Percentiles rank a stretch among this genome's conserved stretches.
Evolutionary conservation across 2,888 invertebrate genomes (phyloP).

Genomic region (Pterobdella sp.): DNA sequence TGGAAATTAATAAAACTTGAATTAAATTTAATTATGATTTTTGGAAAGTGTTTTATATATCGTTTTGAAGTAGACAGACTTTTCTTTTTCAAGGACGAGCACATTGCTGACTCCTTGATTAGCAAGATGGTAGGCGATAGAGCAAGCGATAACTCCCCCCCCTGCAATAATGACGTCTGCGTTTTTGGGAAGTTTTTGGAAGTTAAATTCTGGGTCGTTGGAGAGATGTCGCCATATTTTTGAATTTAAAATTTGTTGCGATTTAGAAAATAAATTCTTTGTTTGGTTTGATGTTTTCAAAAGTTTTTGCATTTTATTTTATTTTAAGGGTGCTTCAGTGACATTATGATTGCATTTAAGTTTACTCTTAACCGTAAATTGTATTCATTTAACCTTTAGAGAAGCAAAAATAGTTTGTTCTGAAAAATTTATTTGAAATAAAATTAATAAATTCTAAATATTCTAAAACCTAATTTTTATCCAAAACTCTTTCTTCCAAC

Average conservation of each 20-base stretch:
- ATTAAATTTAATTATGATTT: background rate
- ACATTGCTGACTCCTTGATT: slow-evolving; percentile 72
- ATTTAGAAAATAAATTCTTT: background rate
- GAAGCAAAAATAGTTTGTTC: too few relatives aligned
- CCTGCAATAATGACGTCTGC: slow-evolving; percentile 78
- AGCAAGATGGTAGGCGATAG: slow-evolving; percentile 81
- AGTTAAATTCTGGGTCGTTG: background rate
- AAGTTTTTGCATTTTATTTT: background rate
- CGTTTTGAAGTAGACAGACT: slow-evolving; percentile 60
- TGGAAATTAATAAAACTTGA: background rate
- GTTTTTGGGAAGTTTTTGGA: slow-evolving; percentile 53
- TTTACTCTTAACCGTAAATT: too few relatives aligned
- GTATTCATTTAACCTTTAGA: too few relatives aligned
- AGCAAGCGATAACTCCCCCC: slow-evolving; percentile 82
- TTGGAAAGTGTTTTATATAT: background rate
- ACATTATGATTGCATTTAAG: background rate
- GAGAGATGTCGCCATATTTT: background rate
- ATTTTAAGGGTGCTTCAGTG: background rate
- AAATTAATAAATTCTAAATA: too few relatives aligned
- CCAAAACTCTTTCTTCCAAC: too few relatives aligned
- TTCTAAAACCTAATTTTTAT: too few relatives aligned
- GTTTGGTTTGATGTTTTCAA: background rate
- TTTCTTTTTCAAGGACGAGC: slow-evolving; percentile 74
- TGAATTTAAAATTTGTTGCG: background rate
- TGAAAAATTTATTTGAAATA: too few relatives aligned